Evolutionary conservation across 2,797 vertebrate species (phyloP).

Genomic region (Aplochiton taeniatus): DNA sequence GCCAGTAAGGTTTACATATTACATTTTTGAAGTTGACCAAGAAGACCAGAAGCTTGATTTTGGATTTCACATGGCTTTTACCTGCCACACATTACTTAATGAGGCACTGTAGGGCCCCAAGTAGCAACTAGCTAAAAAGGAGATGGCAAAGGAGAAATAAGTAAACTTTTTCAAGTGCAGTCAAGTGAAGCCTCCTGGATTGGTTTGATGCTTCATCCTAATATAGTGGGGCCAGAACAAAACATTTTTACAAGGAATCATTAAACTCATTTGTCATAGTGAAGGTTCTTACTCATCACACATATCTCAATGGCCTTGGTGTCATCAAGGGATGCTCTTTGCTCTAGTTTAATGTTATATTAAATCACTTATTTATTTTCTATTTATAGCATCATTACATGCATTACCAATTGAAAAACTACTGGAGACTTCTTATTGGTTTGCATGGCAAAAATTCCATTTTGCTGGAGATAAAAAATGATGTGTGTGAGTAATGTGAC

Average conservation of each 20-base stretch:
- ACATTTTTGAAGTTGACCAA: too few species aligned
- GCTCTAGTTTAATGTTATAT: background rate
- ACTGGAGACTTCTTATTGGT: too few species aligned
- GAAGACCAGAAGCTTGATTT: too few species aligned
- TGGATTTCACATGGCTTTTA: too few species aligned
- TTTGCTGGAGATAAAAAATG: background rate
- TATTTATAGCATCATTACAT: too few species aligned
- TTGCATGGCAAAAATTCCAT: background rate
- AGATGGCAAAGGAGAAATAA: background rate
- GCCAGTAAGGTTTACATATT: too few species aligned
- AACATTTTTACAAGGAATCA: slow-evolving; percentile 27
- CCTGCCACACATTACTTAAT: too few species aligned
- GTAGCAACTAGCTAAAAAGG: too few species aligned
- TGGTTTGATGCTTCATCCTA: background rate
- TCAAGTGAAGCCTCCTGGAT: background rate
- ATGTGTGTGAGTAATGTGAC: slow-evolving; percentile 17
- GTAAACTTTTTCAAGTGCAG: background rate
- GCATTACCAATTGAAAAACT: too few species aligned
- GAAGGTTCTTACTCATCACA: background rate
- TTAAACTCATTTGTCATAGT: slow-evolving; percentile 30
- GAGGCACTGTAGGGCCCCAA: too few species aligned
- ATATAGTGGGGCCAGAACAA: background rate
- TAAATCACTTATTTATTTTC: too few species aligned
- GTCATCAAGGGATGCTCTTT: slow-evolving; percentile 8
- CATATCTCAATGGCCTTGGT: slow-evolving; percentile 21